Conservation (phyloP, 2,797 vertebrate species). For the Gymnothorax javanicus region DNA sequence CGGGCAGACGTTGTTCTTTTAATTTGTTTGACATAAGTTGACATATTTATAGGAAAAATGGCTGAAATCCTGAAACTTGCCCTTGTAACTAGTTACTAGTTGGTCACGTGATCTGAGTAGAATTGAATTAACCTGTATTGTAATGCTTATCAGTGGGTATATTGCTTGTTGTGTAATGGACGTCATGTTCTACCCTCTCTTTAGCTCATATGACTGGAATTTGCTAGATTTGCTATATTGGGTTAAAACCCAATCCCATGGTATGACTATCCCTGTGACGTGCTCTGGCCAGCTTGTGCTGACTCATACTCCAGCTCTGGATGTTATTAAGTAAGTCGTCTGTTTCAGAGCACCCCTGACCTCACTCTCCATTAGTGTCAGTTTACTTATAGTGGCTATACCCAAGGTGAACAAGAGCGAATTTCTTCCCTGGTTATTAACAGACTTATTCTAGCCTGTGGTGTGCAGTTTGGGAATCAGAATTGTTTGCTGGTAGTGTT, state of each 20-base stretch:
- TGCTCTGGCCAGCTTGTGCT: not conserved
- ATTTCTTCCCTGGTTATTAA: not conserved
- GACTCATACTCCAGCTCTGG: not conserved
- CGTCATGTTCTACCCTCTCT: not conserved
- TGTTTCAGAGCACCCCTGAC: not conserved
- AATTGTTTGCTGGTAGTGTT: constrained; percentile 1
- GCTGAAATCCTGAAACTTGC: not conserved
- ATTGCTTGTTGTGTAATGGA: not conserved
- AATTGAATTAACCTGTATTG: not conserved
- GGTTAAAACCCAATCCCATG: not conserved
- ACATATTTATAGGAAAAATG: not conserved
- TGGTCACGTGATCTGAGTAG: not conserved
- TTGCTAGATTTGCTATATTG: not conserved
- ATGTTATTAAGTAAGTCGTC: not conserved
- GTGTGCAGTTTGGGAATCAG: not conserved
- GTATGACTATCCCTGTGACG: not conserved
- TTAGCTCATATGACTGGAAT: not conserved
- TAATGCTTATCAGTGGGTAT: not conserved
- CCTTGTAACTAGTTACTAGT: not conserved
- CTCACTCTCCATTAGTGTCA: not conserved
- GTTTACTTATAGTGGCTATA: not conserved
- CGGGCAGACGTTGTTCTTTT: not conserved
- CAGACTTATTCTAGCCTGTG: not conserved
- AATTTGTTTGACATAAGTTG: not conserved
- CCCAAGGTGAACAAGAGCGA: not conserved